These are phyloP conservation scores for Todus mexicanus DNA, from an alignment of 2,797 vertebrate species.

Conservation along the genomic window DNA sequence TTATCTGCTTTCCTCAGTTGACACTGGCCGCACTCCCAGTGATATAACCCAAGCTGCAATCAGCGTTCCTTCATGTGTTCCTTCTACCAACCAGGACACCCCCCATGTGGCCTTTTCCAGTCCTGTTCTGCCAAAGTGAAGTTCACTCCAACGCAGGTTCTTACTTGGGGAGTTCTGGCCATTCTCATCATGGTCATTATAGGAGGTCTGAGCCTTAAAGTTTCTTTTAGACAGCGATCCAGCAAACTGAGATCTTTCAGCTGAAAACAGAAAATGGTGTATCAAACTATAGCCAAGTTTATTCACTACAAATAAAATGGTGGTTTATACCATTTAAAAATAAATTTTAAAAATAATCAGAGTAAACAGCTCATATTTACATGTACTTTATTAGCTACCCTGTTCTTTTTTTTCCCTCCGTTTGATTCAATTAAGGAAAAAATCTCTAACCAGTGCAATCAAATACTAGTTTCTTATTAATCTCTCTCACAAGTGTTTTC, in stretches of 20 bases:
- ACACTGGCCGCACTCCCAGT: fast-evolving
- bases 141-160: neutral
- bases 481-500: neutral
- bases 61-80: neutral
- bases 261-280: constrained; percentile 60
- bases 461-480: neutral
- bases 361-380: neutral
- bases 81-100: fast-evolving
- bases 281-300: neutral
- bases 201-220: constrained; percentile 91
- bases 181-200: constrained; percentile 99
- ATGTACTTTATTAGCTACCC: neutral
- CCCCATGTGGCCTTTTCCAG: neutral
- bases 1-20: neutral
- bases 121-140: neutral
- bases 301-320: neutral
- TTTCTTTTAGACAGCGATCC: constrained; percentile 95
- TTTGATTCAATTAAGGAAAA: neutral
- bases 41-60: neutral
- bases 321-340: neutral
- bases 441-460: neutral
- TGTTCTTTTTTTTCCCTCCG: neutral
- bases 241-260: constrained; percentile 90
- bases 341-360: neutral
- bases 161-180: constrained; percentile 88